These are phyloP conservation scores for Oxystoma pomonae DNA, from an alignment of 2,888 invertebrate genomes.

Conservation along the genomic window DNA sequence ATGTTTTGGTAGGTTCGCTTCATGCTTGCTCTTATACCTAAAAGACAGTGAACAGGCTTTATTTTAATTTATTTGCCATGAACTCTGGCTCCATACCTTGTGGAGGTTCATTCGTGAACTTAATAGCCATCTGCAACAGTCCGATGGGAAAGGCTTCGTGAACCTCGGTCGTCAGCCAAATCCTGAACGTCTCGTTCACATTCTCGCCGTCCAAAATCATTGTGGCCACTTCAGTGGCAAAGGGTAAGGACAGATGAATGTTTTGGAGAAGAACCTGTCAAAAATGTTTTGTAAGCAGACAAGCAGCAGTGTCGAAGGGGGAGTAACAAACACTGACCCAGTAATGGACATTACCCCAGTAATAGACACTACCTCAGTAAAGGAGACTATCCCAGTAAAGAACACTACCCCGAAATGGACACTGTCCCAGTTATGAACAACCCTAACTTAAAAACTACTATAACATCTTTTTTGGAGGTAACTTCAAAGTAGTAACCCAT, in stretches of 20 bases:
- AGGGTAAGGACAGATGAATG: conserved; percentile 91
- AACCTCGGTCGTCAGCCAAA: conserved; percentile 95
- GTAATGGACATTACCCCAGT: too few species aligned
- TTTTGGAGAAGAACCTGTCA: conserved; percentile 79
- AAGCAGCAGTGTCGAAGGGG: too few species aligned
- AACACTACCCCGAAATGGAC: too few species aligned
- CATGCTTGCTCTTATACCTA: conserved; percentile 80
- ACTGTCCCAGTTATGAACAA: too few species aligned
- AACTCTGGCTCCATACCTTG: conserved; percentile 59
- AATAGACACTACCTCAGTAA: too few species aligned
- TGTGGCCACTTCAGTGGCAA: conserved; percentile 90
- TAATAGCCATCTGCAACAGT: conserved; percentile 84
- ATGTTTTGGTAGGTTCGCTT: conserved; percentile 89
- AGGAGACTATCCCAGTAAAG: too few species aligned
- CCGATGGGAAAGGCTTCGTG: conserved; percentile 90
- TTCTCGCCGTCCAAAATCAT: conserved; percentile 80
- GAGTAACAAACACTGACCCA: too few species aligned
- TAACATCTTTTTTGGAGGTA: too few species aligned
- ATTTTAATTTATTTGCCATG: conserved; percentile 39
- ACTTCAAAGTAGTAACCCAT: too few species aligned
- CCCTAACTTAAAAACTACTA: too few species aligned
- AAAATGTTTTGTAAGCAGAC: background rate
- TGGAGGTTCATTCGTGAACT: conserved; percentile 97
- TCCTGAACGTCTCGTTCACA: conserved; percentile 71
- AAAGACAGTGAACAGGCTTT: conserved; percentile 53